Conservation (phyloP, 2,797 vertebrate species). For the Aythya fuligula region DNA sequence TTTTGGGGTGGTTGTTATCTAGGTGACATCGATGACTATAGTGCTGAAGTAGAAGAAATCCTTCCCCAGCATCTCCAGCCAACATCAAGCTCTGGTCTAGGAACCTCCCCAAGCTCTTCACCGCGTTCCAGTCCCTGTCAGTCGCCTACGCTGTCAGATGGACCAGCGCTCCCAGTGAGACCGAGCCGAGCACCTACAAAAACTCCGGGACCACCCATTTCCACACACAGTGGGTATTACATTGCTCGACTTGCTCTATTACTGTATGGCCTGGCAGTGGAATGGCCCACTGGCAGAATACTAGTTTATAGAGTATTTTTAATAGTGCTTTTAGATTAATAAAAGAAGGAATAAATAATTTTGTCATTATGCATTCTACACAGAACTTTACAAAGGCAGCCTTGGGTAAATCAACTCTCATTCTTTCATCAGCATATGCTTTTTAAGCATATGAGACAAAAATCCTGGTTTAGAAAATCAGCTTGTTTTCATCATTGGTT, state of each 20-base stretch:
- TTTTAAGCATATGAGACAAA: not conserved
- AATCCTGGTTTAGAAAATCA: not conserved
- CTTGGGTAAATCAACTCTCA: not conserved
- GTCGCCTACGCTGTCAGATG: constrained; percentile 92
- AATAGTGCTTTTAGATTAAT: not conserved
- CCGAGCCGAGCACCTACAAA: constrained; percentile 85
- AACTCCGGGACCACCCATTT: constrained; percentile 80
- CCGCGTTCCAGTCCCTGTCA: constrained; percentile 92
- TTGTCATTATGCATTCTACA: not conserved
- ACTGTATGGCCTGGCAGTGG: not conserved
- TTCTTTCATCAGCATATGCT: not conserved
- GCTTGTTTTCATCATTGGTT: not conserved
- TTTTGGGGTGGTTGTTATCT: not conserved
- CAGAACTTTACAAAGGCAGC: not conserved
- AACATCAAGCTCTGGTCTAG: constrained; percentile 80
- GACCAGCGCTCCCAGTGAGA: constrained; percentile 80
- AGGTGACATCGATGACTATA: constrained; percentile 94
- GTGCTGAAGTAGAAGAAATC: constrained; percentile 91
- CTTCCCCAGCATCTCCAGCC: constrained; percentile 95
- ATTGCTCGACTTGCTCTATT: not conserved
- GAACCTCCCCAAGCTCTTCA: constrained; percentile 89
- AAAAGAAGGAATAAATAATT: not conserved
- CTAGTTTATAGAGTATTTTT: not conserved
- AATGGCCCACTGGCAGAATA: not conserved
- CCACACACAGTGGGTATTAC: constrained; percentile 66